Evolutionary conservation across 2,797 vertebrate species (phyloP), one percentile per base, ranked within the genome.

Genomic region (Danio jaintianensis): DNA sequence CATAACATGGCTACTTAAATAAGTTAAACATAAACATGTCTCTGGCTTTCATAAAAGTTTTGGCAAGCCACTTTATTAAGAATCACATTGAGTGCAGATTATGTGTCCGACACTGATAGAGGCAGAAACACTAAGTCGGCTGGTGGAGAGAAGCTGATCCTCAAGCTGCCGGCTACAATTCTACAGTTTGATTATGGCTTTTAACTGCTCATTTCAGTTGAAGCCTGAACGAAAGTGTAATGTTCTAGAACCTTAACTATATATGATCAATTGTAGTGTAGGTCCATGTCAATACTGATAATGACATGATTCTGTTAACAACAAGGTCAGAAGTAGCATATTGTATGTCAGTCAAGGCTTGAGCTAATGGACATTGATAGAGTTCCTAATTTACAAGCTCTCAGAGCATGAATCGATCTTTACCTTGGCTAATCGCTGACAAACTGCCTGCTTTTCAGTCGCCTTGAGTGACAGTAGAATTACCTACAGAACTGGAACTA

Each of bases 301-400:
- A 82, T 79, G 18, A 64, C 40, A 62, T 53, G 66, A 40, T 9
- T 43, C 40, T 55, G 40, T 48, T 53, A 81, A 79, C 67, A 83
- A 82, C 82, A 83, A 84, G 85, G 82, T 84, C 85, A 66, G 59
- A 81, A 85, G 86, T 85, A 84, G 82, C 85, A 86, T 82, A 29
- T 29, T 29, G 29, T 29, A 78, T 85, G 85, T 80, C 83, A 83
- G 77, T 82, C 75, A 74, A 79, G 72, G 38, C 58, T 64, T 84
- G 58, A 59, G 63, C 52, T 85, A 84, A 87, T 74, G 82, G 82
- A 56, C 76, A 84, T 62, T 81, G 80, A 84, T 72, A 75, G 75
- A 79, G 78, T 82, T 84, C 68, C 52, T 75, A 66, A 77, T 79
- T 87, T 80, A 78, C 75, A 83, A 82, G 76, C 78, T 84, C 80